Base-by-base conservation (phyloP, 2,797 vertebrate genomes). In the Coregonus sp. region DNA sequence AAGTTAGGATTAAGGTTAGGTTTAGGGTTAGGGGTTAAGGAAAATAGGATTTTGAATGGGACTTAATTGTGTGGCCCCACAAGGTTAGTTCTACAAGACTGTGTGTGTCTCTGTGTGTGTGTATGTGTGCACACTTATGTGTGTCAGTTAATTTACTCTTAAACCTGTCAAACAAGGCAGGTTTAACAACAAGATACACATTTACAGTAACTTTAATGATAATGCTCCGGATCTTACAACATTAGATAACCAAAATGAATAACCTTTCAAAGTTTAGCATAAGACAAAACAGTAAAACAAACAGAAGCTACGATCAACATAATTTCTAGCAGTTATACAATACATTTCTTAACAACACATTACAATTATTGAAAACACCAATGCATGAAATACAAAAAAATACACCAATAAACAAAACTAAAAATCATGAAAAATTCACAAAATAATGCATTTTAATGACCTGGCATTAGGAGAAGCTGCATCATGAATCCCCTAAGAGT, bases 191-290 rank as follows among this genome's bases (percentile, higher is more conserved):
- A 76, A 40, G 25, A 50, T 25, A 37, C 68, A 70, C 33, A 75
- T 73, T 69, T 72, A 37, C 16, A 51, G 29, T 25, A 72, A 56
- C 65, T 25, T 29, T 73, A 35, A 68, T 68, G 31, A n/a, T 76
- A 63, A 68, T 68, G 70, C 74, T 70, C 68, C 29, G 66, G 68
- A 18, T 14, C 51, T n/a, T 20, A 50, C 7, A 70, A 25, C 11
- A 40, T 72, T 56, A 72, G 11, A 72, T 31, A 51, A 69, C 12
- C 50, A 9, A 5, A 11, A 31, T 68, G 18, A 54, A 67, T 16
- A 12, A 37, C n/a, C 25, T 65, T 65, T 65, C 66, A 68, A 20
- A 68, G 66, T 68, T 35, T 33, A 68, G 31, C 29, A 66, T 4
- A 66, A 31, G 14, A 33, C 1, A 37, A 33, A 35, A 68, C 66